Percentiles rank a stretch among this genome's conserved stretches.
Conservation (phyloP, 2,113 vertebrate genomes). For the Tetrax tetrax region DNA sequence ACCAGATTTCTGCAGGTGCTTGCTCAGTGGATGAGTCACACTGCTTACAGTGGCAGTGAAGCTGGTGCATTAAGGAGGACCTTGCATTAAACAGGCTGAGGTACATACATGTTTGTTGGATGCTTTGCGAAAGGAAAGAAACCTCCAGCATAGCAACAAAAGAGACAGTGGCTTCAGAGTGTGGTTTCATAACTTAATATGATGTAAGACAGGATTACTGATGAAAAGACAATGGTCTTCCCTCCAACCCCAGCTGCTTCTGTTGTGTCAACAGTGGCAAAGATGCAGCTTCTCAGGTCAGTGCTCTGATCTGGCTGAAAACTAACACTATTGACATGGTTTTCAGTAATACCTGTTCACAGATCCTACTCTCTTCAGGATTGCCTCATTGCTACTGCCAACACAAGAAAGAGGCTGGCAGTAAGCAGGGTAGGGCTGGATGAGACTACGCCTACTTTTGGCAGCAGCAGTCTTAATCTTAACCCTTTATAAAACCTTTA, state of each 20-base stretch:
- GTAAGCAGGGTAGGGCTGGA: not conserved
- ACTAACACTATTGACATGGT: not conserved
- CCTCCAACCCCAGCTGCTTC: not conserved
- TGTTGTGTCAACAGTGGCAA: not conserved
- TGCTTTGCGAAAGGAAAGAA: not conserved
- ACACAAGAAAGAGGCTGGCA: not conserved
- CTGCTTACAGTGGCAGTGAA: not conserved
- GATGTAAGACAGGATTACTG: not conserved
- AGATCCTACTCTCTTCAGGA: accelerated
- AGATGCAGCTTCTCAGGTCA: not conserved
- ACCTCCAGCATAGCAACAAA: not conserved
- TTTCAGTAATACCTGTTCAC: not conserved
- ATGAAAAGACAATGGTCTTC: not conserved
- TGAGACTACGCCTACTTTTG: not conserved
- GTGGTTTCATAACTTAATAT: not conserved
- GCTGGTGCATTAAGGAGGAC: not conserved
- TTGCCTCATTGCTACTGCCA: not conserved
- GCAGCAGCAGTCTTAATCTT: not conserved
- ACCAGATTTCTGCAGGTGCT: not conserved
- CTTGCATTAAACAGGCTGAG: not conserved
- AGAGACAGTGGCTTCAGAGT: not conserved
- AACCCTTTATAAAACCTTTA: not conserved
- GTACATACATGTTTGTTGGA: not conserved
- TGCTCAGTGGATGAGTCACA: not conserved
- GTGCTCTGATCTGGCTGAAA: not conserved